A percentile compares a stretch with the other conserved stretches of the same genome.
These are phyloP conservation scores for Catamblyrhynchus diadema DNA, from an alignment of 2,797 vertebrate species.

Conservation along the genomic window DNA sequence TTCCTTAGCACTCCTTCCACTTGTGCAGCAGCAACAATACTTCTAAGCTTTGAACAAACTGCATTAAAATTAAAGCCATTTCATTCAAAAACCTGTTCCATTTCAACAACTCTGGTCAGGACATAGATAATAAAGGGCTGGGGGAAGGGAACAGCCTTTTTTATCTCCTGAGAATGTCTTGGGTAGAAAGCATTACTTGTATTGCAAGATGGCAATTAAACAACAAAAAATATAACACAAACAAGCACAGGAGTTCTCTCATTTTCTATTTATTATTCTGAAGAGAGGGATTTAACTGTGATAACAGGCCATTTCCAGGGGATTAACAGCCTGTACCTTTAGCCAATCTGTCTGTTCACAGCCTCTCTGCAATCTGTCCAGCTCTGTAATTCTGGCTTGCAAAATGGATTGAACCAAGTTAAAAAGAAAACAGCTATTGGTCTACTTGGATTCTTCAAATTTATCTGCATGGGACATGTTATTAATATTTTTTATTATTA, in stretches of 20 bases:
- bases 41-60: conserved; percentile 14
- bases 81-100: conserved; percentile 22
- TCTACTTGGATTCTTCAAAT: not conserved
- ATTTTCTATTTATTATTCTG: not conserved
- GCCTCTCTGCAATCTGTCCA: not conserved
- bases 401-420: not conserved
- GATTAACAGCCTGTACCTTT: not conserved
- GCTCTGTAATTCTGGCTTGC: not conserved
- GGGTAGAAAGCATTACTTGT: not conserved
- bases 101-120: conserved; percentile 7
- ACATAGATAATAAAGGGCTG: not conserved
- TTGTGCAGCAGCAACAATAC: not conserved
- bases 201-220: not conserved
- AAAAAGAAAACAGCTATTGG: not conserved
- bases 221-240: not conserved
- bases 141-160: not conserved
- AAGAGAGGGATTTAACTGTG: not conserved
- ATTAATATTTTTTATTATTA: not conserved
- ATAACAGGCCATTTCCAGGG: not conserved
- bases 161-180: not conserved
- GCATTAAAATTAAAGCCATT: conserved; percentile 44
- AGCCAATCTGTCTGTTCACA: not conserved
- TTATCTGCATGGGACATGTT: not conserved
- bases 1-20: not conserved
- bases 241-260: not conserved